phyloP scores from a whole-genome alignment of 2,888 invertebrate genomes.

The Acrobasis suavella region DNA sequence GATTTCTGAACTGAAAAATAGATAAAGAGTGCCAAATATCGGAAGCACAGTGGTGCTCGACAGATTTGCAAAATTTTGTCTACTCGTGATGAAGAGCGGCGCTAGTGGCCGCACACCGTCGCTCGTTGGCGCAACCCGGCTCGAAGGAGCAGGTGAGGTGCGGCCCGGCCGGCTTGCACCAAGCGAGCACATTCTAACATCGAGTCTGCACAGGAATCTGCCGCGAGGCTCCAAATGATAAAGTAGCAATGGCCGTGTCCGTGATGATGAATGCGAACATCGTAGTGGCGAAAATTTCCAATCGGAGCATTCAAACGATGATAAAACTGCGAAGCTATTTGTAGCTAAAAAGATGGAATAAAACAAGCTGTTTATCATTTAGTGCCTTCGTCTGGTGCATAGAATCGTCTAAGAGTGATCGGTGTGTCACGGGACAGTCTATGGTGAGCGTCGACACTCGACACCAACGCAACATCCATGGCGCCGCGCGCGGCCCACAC shows the following conservation, averaged over 20 bases:
- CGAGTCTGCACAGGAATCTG: conserved; percentile 61
- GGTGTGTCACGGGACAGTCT: conserved; percentile 51
- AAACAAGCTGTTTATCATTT: conserved; percentile 78
- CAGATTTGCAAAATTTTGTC: conserved; percentile 72
- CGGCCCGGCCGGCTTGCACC: conserved; percentile 44
- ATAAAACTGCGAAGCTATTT: conserved; percentile 65
- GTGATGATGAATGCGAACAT: conserved; percentile 52
- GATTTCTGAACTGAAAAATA: conserved; percentile 58
- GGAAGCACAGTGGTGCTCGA: conserved; percentile 79
- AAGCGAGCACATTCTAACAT: conserved; percentile 65
- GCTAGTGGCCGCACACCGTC: conserved; percentile 52
- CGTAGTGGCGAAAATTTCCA: conserved; percentile 41
- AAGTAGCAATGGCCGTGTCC: conserved; percentile 64
- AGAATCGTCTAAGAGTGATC: conserved; percentile 61
- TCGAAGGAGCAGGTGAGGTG: conserved; percentile 1
- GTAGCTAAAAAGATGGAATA: conserved; percentile 44
- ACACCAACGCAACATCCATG: conserved; percentile 23
- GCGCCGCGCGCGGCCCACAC: conserved; percentile 23
- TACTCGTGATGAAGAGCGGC: conserved; percentile 68
- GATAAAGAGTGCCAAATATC: conserved; percentile 77
- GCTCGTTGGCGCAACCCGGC: conserved; percentile 45
- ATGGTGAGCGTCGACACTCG: conserved; percentile 38
- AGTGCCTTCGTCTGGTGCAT: conserved; percentile 75
- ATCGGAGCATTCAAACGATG: conserved; percentile 66
- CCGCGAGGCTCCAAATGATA: conserved; percentile 78